Conservation (phyloP, 2,888 invertebrate genomes). For the Acrobasis suavella region DNA sequence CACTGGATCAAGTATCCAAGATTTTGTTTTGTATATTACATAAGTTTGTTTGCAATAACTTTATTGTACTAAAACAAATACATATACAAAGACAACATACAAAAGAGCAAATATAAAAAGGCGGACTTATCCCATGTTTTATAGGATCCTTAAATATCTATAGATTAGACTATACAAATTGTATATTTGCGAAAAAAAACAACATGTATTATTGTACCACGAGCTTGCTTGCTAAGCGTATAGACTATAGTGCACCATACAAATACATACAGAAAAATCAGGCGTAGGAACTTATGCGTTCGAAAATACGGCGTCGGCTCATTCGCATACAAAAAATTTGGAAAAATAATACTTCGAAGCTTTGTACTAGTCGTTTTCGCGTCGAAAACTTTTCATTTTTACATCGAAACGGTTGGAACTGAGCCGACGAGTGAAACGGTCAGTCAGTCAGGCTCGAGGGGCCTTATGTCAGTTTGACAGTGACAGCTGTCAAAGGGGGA, state of each 20-base stretch:
- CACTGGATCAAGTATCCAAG: too few species aligned
- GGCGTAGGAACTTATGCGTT: constrained; percentile 18
- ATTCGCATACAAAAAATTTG: constrained; percentile 2
- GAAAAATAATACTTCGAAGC: constrained; percentile 22
- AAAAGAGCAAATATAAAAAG: too few species aligned
- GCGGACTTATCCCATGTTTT: too few species aligned
- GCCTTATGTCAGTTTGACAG: constrained; percentile 11
- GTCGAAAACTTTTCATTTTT: constrained; percentile 13
- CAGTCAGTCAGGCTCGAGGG: constrained; percentile 11
- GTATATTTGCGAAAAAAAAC: too few species aligned
- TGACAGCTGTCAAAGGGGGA: not conserved
- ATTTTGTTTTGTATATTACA: too few species aligned
- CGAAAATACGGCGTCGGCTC: constrained; percentile 13
- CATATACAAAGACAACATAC: too few species aligned
- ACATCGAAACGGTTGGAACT: constrained; percentile 6
- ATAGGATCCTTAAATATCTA: too few species aligned
- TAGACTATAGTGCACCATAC: constrained; percentile 16
- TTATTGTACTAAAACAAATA: too few species aligned
- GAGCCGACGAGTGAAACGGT: constrained; percentile 11
- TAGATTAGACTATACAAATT: too few species aligned
- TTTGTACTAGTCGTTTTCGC: constrained; percentile 23
- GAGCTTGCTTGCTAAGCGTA: constrained; percentile 1
- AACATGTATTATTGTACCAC: not conserved
- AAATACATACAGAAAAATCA: constrained; percentile 6
- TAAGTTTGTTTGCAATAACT: too few species aligned